Percentiles rank a stretch among this genome's conserved stretches.
Conservation (phyloP, 2,888 invertebrate species). For the Chelonus formosanus region DNA sequence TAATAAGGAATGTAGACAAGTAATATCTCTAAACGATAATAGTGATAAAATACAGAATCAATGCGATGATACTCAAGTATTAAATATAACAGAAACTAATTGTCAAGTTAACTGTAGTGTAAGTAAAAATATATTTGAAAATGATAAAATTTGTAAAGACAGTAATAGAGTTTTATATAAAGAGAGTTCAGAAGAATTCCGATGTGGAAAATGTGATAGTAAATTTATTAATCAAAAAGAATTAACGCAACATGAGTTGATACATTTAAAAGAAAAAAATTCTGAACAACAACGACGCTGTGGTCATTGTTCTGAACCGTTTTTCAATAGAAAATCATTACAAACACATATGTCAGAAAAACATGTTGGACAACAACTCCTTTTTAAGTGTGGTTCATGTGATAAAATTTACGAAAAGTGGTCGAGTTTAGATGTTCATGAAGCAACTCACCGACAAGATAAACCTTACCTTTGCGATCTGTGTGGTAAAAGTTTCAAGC, state of each 20-base stretch:
- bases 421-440: slow-evolving; percentile 57
- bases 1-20: slow-evolving; percentile 19
- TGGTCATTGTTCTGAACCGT: slow-evolving; percentile 48
- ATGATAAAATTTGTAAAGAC: slow-evolving; percentile 18
- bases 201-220: slow-evolving; percentile 25
- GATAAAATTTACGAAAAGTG: slow-evolving; percentile 53
- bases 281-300: slow-evolving; percentile 42
- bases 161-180: background rate
- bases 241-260: slow-evolving; percentile 29
- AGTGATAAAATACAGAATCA: slow-evolving; percentile 29
- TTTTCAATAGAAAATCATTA: slow-evolving; percentile 47
- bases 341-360: slow-evolving; percentile 49
- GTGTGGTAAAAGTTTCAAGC: slow-evolving; percentile 62
- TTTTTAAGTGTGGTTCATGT: slow-evolving; percentile 53
- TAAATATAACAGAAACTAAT: slow-evolving; percentile 7
- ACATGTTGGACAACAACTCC: slow-evolving; percentile 44
- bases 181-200: slow-evolving; percentile 3
- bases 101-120: background rate
- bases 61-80: slow-evolving; percentile 27
- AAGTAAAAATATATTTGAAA: slow-evolving; percentile 25
- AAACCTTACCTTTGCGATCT: slow-evolving; percentile 59
- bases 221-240: slow-evolving; percentile 26
- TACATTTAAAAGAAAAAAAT: slow-evolving; percentile 13
- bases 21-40: slow-evolving; percentile 17
- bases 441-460: slow-evolving; percentile 55